A percentile compares a stretch with the other conserved stretches of the same genome.
phyloP scores from a whole-genome alignment of 2,888 invertebrate genomes.

The Cryptocephalus moraei region DNA sequence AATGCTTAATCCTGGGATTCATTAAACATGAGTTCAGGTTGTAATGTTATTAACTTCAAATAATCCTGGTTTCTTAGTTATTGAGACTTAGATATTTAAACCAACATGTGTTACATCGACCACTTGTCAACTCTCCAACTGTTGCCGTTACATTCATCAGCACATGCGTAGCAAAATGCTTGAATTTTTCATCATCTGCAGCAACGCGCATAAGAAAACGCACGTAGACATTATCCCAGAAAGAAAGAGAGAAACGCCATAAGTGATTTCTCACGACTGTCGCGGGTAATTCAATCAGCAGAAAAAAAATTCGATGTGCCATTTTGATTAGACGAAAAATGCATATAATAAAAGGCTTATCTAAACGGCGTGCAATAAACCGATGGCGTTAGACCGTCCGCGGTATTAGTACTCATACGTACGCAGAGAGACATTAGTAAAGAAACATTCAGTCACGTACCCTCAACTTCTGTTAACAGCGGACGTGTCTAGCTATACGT shows the following conservation, averaged over 20 bases:
- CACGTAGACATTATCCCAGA: background rate
- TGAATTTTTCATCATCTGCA: no score
- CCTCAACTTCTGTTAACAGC: constrained; percentile 24
- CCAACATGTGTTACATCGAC: no score
- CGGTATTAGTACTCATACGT: constrained; percentile 3
- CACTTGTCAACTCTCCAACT: no score
- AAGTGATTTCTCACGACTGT: constrained; percentile 4
- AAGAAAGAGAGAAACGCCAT: background rate
- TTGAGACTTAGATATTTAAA: no score
- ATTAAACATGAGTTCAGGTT: no score
- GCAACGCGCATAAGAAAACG: background rate
- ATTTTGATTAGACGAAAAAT: constrained; percentile 17
- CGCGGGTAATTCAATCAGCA: background rate
- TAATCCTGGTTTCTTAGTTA: no score
- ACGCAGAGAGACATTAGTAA: constrained; percentile 10
- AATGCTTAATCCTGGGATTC: no score
- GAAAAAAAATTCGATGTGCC: constrained; percentile 12
- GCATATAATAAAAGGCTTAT: constrained; percentile 10
- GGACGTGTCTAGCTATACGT: constrained; percentile 26
- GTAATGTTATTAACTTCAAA: no score
- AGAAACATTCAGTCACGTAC: constrained; percentile 20
- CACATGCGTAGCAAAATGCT: no score
- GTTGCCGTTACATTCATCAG: no score
- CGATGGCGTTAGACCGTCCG: constrained; percentile 19
- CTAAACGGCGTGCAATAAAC: constrained; percentile 15